Evolutionary conservation across 2,888 invertebrate genomes (phyloP).

Genomic region (Xestoiulus laeticollis): DNA sequence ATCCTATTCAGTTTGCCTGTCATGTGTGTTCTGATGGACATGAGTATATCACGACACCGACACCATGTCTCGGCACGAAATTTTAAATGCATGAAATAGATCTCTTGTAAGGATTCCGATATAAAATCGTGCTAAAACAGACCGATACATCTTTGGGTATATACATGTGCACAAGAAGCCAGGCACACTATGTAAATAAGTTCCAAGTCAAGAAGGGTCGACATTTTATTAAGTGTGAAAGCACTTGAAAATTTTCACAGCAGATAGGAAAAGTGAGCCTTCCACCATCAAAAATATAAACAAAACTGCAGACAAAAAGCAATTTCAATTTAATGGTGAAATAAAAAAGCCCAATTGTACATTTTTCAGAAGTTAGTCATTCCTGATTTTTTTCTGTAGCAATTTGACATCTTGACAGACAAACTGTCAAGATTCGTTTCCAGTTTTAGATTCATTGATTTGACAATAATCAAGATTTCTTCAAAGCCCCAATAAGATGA

Average conservation of each 20-base stretch:
- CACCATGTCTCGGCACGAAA: not conserved
- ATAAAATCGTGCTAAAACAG: conserved; percentile 16
- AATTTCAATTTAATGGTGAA: not conserved
- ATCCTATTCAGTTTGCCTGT: conserved; percentile 3
- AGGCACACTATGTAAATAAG: not conserved
- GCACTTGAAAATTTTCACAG: not conserved
- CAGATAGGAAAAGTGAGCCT: not conserved
- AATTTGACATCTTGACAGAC: too few relatives aligned
- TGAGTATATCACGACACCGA: conserved; percentile 40
- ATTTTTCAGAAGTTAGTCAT: not conserved
- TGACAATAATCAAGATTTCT: too few relatives aligned
- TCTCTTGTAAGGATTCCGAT: not conserved
- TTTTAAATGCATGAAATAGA: conserved; percentile 17
- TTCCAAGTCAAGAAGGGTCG: not conserved
- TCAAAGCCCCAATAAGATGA: not conserved
- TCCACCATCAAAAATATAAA: not conserved
- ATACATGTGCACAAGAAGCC: not conserved
- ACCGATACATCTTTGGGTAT: not conserved
- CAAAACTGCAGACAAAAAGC: not conserved
- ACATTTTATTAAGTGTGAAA: not conserved
- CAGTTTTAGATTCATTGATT: too few relatives aligned
- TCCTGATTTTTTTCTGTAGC: too few relatives aligned
- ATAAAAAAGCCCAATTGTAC: not conserved
- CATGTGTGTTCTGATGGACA: not conserved
- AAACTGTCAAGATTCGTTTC: too few relatives aligned